phyloP scores from a whole-genome alignment of 2,888 invertebrate genomes.

The Pyrocoelia pectoralis region DNA sequence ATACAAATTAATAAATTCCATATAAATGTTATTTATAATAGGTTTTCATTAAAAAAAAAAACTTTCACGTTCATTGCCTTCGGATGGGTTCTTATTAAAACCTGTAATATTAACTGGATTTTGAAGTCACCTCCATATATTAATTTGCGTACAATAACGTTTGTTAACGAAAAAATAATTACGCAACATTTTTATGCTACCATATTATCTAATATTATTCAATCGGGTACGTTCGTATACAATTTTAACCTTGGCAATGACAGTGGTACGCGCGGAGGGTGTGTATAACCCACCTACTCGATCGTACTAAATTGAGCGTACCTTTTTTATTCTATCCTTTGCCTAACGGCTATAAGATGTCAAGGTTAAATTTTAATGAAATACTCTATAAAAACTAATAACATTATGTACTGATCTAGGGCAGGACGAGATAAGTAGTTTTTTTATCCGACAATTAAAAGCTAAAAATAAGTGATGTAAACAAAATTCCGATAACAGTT shows the following conservation, averaged over 20 bases:
- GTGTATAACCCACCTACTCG: not conserved
- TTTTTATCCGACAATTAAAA: constrained; percentile 24
- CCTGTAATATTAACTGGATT: no score
- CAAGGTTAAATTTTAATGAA: constrained; percentile 4
- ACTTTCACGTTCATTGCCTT: constrained; percentile 11
- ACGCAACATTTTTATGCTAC: not conserved
- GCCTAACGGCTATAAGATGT: constrained; percentile 7
- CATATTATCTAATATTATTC: not conserved
- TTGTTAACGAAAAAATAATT: constrained; percentile 5
- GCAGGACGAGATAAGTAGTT: constrained; percentile 21
- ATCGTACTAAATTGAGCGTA: not conserved
- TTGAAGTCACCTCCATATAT: no score
- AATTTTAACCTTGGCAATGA: constrained; percentile 1
- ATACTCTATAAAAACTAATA: not conserved
- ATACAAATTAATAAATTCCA: constrained; percentile 7
- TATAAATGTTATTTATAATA: not conserved
- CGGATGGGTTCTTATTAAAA: not conserved
- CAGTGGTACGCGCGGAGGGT: not conserved
- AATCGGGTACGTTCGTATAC: not conserved
- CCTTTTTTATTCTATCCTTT: constrained; percentile 1
- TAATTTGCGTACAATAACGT: constrained; percentile 7
- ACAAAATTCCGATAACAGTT: constrained; percentile 27
- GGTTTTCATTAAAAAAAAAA: not conserved
- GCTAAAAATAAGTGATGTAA: constrained; percentile 27
- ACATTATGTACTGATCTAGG: constrained; percentile 19